These are phyloP conservation scores for Xestia ashworthii DNA, from an alignment of 2,888 invertebrate genomes.

Conservation along the genomic window DNA sequence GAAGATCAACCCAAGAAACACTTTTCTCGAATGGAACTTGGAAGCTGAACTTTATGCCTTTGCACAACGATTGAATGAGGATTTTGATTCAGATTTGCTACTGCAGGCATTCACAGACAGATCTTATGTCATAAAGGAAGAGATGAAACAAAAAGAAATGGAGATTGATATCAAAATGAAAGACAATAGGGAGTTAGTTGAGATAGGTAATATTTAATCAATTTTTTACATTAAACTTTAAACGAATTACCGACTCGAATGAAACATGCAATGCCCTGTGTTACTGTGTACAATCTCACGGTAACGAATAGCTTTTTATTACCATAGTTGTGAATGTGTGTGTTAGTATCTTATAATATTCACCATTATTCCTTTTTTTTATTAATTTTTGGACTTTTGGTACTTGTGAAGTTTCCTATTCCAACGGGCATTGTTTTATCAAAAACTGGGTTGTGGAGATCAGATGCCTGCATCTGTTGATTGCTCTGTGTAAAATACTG, in stretches of 20 bases:
- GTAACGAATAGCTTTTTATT: not conserved
- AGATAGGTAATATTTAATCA: conserved; percentile 86
- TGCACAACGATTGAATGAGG: conserved; percentile 95
- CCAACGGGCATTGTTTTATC: not conserved
- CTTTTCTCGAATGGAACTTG: conserved; percentile 96
- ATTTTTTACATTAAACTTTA: not conserved
- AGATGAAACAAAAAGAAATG: conserved; percentile 92
- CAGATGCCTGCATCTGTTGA: not conserved
- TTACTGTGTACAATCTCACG: not conserved
- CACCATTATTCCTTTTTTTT: no score
- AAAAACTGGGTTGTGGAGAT: not conserved
- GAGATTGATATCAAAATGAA: conserved; percentile 92
- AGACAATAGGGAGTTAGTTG: conserved; percentile 93
- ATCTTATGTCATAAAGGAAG: conserved; percentile 94
- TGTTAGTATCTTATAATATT: not conserved
- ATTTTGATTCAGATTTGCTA: conserved; percentile 93
- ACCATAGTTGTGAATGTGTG: not conserved
- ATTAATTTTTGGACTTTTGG: no score
- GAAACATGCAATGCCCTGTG: not conserved
- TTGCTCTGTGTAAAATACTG: not conserved
- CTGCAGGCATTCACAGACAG: conserved; percentile 95
- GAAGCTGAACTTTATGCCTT: conserved; percentile 97
- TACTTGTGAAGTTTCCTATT: not conserved
- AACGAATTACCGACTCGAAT: not conserved
- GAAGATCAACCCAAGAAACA: conserved; percentile 88